phyloP scores from a whole-genome alignment of 2,888 invertebrate species.

The Cheilosia scutellata region DNA sequence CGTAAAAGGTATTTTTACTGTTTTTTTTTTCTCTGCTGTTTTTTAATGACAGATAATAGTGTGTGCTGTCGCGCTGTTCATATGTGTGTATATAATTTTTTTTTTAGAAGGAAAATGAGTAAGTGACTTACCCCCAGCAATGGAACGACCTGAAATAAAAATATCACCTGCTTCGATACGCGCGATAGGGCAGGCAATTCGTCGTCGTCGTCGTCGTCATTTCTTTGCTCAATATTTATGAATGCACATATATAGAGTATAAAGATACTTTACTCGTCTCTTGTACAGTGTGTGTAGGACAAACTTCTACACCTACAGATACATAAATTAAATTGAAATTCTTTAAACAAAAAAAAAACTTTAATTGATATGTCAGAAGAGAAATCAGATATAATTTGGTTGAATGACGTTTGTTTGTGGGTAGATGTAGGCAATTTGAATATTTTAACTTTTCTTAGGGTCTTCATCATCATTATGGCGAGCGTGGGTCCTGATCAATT shows the following conservation, averaged over 20 bases:
- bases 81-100: conserved; percentile 13
- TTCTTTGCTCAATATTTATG: conserved; percentile 10
- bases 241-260: neutral
- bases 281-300: conserved; percentile 15
- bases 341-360: conserved; percentile 33
- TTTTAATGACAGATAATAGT: conserved; percentile 66
- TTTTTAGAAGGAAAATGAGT: conserved; percentile 52
- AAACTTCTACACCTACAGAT: conserved; percentile 21
- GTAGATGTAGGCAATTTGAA: neutral
- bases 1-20: conserved; percentile 33
- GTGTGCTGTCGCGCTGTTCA: conserved; percentile 39
- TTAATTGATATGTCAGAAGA: conserved; percentile 62
- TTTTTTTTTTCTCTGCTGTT: conserved; percentile 20
- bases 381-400: conserved; percentile 39
- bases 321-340: conserved; percentile 45
- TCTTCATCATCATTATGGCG: too few relatives aligned
- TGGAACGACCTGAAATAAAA: conserved; percentile 46
- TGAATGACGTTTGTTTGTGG: conserved; percentile 9
- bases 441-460: too few relatives aligned
- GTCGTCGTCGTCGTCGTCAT: conserved; percentile 11
- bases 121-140: conserved; percentile 65
- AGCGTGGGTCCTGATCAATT: too few relatives aligned
- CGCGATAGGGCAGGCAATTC: conserved; percentile 56
- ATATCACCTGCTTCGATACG: conserved; percentile 74
- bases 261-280: neutral